Conservation (phyloP, 1,140 invertebrate genomes). For the Aricia agestis region DNA sequence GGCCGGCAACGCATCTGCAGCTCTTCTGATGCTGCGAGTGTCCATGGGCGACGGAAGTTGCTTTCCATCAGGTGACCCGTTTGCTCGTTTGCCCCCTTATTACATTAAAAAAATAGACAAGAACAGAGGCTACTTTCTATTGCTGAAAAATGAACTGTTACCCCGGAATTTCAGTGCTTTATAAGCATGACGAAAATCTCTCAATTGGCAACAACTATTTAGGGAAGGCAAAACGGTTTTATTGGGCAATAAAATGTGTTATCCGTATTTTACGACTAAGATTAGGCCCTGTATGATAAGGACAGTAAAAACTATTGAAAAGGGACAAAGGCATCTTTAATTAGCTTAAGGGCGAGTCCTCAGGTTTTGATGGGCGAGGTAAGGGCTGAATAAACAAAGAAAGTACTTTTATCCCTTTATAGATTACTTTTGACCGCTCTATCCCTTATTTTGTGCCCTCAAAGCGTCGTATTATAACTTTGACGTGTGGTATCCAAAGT, state of each 20-base stretch:
- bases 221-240: neutral
- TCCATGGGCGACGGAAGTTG: no score
- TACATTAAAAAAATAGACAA: no score
- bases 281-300: neutral
- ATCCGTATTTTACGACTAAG: neutral
- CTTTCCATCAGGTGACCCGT: no score
- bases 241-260: neutral
- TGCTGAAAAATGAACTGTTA: neutral
- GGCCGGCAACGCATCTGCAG: no score
- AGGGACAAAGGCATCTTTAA: neutral
- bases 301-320: slow-evolving; percentile 3
- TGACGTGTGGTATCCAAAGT: no score
- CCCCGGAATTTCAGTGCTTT: neutral
- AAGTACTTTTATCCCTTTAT: neutral
- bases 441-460: neutral
- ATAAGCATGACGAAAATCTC: neutral
- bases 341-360: neutral
- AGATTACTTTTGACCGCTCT: neutral
- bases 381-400: neutral
- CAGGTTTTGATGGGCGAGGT: neutral
- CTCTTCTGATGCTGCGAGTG: no score
- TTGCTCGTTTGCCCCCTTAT: no score
- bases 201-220: neutral
- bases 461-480: neutral
- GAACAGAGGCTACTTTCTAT: no score